Conservation (phyloP, 2,113 vertebrate species). For the Actinemys pallida region DNA sequence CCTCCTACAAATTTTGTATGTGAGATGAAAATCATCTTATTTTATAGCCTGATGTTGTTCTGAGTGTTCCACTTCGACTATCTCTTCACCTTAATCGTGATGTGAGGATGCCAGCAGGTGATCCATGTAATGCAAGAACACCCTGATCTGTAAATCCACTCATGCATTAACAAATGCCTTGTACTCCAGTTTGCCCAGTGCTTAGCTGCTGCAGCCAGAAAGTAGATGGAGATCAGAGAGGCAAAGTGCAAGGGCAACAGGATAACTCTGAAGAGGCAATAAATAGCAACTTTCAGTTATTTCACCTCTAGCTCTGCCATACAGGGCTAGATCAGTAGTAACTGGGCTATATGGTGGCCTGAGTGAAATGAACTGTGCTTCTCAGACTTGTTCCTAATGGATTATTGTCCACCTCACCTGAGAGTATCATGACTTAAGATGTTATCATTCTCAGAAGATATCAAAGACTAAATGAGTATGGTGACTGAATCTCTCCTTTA, state of each 20-base stretch:
- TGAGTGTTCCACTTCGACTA: constrained; percentile 5
- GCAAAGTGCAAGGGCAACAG: neutral
- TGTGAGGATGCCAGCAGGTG: constrained; percentile 30
- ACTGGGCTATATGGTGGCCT: neutral
- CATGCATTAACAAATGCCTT: neutral
- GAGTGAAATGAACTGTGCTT: neutral
- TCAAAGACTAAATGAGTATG: neutral
- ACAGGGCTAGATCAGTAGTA: neutral
- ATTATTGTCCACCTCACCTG: neutral
- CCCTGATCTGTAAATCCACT: neutral
- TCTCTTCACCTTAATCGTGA: neutral
- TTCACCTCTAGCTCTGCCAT: neutral
- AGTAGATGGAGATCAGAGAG: neutral
- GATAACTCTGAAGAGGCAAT: neutral
- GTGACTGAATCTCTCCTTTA: neutral
- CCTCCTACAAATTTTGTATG: constrained; percentile 46
- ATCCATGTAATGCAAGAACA: neutral
- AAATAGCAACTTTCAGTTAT: neutral
- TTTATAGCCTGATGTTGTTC: constrained; percentile 33
- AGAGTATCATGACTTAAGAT: neutral
- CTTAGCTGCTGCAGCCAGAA: neutral
- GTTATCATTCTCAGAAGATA: fast-evolving
- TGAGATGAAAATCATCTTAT: constrained; percentile 49
- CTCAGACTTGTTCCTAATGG: neutral
- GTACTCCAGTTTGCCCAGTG: neutral